A percentile compares a stretch with the other conserved stretches of the same genome.
These are phyloP conservation scores for Procapra przewalskii DNA, from an alignment of 2,113 vertebrate species.

Conservation along the genomic window DNA sequence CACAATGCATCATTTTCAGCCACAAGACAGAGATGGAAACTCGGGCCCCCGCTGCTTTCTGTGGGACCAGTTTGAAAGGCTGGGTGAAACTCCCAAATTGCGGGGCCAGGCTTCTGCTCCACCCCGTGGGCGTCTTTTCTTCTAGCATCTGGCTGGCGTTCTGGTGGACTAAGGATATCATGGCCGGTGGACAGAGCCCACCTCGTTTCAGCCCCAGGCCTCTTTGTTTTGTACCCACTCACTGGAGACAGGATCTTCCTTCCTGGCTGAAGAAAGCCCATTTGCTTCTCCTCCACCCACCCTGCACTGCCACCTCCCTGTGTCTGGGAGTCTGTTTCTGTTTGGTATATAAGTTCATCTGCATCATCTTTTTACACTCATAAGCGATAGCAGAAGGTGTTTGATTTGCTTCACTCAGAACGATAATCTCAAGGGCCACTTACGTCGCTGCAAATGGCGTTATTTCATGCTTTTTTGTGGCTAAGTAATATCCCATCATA, in stretches of 20 bases:
- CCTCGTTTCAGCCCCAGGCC: neutral
- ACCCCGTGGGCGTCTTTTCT: rapidly evolving
- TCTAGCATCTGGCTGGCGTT: rapidly evolving
- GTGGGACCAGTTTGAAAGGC: neutral
- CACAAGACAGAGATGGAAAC: rapidly evolving
- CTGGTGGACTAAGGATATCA: rapidly evolving
- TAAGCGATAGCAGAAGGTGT: neutral
- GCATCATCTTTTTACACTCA: neutral
- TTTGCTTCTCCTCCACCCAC: neutral
- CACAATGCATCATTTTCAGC: rapidly evolving
- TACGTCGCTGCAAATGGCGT: neutral
- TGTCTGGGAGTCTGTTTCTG: neutral
- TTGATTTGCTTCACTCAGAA: neutral
- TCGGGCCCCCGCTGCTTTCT: neutral
- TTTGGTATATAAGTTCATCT: neutral
- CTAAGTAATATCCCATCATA: neutral
- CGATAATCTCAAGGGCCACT: neutral
- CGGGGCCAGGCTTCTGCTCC: neutral
- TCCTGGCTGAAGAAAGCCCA: neutral
- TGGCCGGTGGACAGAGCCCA: rapidly evolving
- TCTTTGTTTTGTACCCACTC: neutral
- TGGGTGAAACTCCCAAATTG: no score
- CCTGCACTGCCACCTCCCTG: rapidly evolving
- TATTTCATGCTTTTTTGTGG: neutral
- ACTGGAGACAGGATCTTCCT: neutral